Evolutionary conservation across 2,888 invertebrate species (phyloP).

Genomic region (Philhelius pedissequus): DNA sequence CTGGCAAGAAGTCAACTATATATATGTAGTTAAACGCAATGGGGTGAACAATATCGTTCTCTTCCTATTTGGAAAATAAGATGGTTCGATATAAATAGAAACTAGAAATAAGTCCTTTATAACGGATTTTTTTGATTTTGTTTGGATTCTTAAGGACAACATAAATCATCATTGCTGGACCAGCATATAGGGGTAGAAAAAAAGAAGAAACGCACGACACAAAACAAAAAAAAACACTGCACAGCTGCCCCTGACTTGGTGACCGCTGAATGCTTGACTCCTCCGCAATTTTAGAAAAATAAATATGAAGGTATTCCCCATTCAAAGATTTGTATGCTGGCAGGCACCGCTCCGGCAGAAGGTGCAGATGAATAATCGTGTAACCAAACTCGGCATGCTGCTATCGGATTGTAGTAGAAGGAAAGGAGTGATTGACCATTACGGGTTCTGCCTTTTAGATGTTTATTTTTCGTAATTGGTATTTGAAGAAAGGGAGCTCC

Average conservation of each 20-base stretch:
- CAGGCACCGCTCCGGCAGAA: too few relatives aligned
- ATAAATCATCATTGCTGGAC: conserved; percentile 41
- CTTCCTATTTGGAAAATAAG: neutral
- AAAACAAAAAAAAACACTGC: too few relatives aligned
- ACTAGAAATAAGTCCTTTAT: neutral
- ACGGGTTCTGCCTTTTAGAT: conserved; percentile 28
- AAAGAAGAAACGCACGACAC: conserved; percentile 27
- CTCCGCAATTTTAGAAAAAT: conserved; percentile 41
- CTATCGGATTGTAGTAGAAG: neutral
- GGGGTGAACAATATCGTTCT: conserved; percentile 34
- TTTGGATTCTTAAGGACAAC: conserved; percentile 32
- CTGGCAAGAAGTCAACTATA: conserved; percentile 56
- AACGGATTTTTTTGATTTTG: conserved; percentile 26
- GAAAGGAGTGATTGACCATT: conserved; percentile 57
- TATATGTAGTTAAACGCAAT: neutral
- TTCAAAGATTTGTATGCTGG: neutral
- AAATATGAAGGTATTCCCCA: conserved; percentile 16
- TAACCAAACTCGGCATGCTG: neutral
- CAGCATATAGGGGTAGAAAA: conserved; percentile 2
- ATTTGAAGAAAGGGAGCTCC: neutral
- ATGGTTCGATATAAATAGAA: neutral
- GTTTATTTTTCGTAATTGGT: conserved; percentile 20
- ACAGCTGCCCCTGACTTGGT: conserved; percentile 38
- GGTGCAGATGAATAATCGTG: conserved; percentile 21
- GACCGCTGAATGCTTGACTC: conserved; percentile 57